Evolutionary conservation across 1,140 invertebrate species (phyloP), one percentile per base, ranked within the genome.

Genomic region (Lepidurus packardi): DNA sequence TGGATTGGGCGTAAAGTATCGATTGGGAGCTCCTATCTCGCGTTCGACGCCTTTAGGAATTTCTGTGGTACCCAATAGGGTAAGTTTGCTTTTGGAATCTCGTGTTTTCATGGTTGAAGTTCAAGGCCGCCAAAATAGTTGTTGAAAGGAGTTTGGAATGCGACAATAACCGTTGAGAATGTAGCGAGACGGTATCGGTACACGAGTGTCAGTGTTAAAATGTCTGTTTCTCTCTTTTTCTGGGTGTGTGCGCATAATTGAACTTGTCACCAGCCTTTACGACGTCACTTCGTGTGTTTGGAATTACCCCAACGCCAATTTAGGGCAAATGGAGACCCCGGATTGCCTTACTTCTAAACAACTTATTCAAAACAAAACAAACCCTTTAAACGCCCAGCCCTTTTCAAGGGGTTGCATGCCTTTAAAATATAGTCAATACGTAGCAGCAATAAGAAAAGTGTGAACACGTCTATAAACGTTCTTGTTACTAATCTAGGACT

Each of bases 191-290:
- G 53, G 53, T 65, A 65, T 16, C n/a, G 16, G 21, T 21, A 21
- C 21, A 65, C 53, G 53, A 21, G 53, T 65, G 53, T n/a, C n/a
- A 65, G 13, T 65, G 53, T 65, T 65, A 65, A 65, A 65, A 65
- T 16, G 53, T 65, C 53, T 65, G 53, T 65, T 65, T 65, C 53
- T 65, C 21, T 65, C 53, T 65, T 65, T 65, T 65, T 65, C 53
- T 65, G 53, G 53, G 53, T 65, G 53, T 65, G 53, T 65, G 53
- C 53, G 53, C 53, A 65, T 65, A 65, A 65, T 65, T 65, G 53
- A 65, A 65, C 53, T 65, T 65, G 53, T 65, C 53, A 65, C 21
- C 53, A 65, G 53, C 53, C 53, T 21, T 65, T 65, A 65, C 53
- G 53, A 21, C 53, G 53, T 21, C 53, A 65, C 53, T 65, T 65